Evolutionary conservation across 2,113 vertebrate species (phyloP), one percentile per base, ranked within the genome.

Genomic region (Sminthopsis crassicaudata): DNA sequence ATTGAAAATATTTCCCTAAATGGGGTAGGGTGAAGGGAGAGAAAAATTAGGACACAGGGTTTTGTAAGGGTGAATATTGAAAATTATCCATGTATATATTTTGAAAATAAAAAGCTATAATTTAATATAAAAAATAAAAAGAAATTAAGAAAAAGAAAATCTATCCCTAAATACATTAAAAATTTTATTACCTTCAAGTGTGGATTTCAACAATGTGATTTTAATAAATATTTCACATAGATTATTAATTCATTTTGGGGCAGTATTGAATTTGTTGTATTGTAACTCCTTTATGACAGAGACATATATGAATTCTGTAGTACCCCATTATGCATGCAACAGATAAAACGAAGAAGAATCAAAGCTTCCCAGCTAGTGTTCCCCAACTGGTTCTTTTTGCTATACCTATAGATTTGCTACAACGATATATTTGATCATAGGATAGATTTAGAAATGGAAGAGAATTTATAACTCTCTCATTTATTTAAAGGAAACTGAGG

Each of bases 161-260:
- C 36, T 67, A 67, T n/a, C 30, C 12, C 60, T 60, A n/a, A 67
- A 67, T 67, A 12, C 14, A 36, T 22, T 84, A 67, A n/a, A 67
- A n/a, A 67, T 67, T n/a, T n/a, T 67, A 30, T 42, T 19, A 22
- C 16, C 19, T 84, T 8, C 36, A 84, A 84, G 36, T 36, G 14
- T 84, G n/a, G 16, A 84, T 84, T 42, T 84, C 67, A 22, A 42
- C 67, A 22, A 16, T 84, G 16, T 84, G 36, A 42, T 84, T 30
- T 67, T 67, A 67, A 67, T 36, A 30, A 67, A 30, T 36, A 67
- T 67, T n/a, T 84, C 91, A 53, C 30, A 1, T 91, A 93, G 90
- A 91, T 94, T 94, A 53, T 94, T 95, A 26, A 95, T 94, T 94
- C 14, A 46, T 12, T 93, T 52, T 30, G 48, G 6, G 42, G 90